A percentile compares a stretch with the other conserved stretches of the same genome.
Evolutionary conservation across 2,888 invertebrate genomes (phyloP).

Genomic region (Athripsodes cinereus): DNA sequence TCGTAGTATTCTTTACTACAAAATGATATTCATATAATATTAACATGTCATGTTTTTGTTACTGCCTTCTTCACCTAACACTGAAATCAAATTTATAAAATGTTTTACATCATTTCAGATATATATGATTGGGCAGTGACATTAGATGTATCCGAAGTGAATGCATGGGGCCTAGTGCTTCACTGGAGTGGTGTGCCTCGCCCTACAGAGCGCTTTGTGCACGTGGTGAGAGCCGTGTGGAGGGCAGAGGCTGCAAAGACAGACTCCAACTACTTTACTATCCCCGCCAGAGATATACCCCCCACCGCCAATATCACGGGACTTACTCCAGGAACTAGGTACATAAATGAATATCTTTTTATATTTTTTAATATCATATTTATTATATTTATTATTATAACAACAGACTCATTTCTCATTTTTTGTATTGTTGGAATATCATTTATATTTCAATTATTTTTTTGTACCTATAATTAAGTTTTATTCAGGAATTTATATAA

Average conservation of each 20-base stretch:
- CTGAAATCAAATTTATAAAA: too few relatives aligned
- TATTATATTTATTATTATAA: too few relatives aligned
- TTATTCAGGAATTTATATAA: too few relatives aligned
- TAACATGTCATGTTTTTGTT: too few relatives aligned
- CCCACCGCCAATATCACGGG: slow-evolving; percentile 38
- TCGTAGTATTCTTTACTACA: not conserved
- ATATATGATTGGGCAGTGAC: slow-evolving; percentile 78
- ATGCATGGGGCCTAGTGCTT: slow-evolving; percentile 70
- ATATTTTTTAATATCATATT: too few relatives aligned
- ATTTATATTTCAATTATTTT: too few relatives aligned
- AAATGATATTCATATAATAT: too few relatives aligned
- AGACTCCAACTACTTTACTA: slow-evolving; percentile 37
- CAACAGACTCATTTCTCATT: too few relatives aligned
- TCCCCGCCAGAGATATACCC: slow-evolving; percentile 41
- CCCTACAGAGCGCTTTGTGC: slow-evolving; percentile 85
- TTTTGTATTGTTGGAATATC: too few relatives aligned
- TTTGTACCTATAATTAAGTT: too few relatives aligned
- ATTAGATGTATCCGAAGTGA: slow-evolving; percentile 69
- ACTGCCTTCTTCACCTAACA: too few relatives aligned
- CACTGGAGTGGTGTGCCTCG: slow-evolving; percentile 81
- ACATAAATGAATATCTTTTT: too few relatives aligned
- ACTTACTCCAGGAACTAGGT: slow-evolving; percentile 57
- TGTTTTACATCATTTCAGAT: slow-evolving; percentile 44
- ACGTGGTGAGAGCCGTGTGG: slow-evolving; percentile 81
- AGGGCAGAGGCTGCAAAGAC: slow-evolving; percentile 66